Conservation (phyloP, 2,797 vertebrate genomes). For the Squalus acanthias region DNA sequence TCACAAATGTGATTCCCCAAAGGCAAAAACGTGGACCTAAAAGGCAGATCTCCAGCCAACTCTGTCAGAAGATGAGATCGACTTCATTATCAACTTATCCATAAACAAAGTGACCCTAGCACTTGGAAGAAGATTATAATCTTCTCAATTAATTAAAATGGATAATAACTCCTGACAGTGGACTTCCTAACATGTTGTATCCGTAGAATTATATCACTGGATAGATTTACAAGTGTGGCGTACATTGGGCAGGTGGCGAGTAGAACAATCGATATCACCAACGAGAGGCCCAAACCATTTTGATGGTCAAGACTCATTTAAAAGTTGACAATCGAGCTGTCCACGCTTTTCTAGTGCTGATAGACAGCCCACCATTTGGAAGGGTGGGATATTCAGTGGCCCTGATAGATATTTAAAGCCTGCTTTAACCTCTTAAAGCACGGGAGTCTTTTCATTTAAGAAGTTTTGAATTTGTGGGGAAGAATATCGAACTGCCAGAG, state of each 20-base stretch:
- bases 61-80: neutral
- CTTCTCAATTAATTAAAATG: neutral
- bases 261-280: neutral
- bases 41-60: neutral
- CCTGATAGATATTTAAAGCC: neutral
- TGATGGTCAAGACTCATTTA: neutral
- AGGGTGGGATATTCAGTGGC: neutral
- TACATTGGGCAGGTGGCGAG: neutral
- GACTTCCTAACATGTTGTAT: neutral
- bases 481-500: neutral
- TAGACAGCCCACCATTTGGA: neutral
- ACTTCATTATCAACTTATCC: neutral
- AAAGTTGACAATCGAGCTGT: neutral
- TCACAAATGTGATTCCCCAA: neutral
- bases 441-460: neutral
- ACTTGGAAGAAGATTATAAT: neutral
- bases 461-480: neutral
- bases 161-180: neutral
- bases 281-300: neutral
- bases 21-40: neutral
- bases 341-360: neutral
- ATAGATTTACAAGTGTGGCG: neutral
- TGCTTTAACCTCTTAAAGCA: neutral
- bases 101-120: neutral
- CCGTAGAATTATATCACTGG: neutral